Evolutionary conservation across 1,140 invertebrate species (phyloP), one percentile per base, ranked within the genome.

Genomic region (Homarus americanus): DNA sequence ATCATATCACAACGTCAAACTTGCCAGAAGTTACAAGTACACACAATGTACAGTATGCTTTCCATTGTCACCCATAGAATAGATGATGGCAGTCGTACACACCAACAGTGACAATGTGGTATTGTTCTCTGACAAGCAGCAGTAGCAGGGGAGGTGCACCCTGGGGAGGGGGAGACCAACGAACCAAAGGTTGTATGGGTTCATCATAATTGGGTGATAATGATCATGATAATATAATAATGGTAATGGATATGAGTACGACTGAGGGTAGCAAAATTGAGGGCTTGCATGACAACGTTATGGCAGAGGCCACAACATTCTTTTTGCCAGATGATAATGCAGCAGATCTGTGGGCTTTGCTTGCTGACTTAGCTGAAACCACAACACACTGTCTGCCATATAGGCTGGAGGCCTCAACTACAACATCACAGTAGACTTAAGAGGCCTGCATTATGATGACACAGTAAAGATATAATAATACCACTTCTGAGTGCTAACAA

Each of bases 1-100:
- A 69, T 88, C 58, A 88, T 88, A 88, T 88, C 86, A 88, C 86
- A 88, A 88, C 76, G 78, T 80, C 75, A 41, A 78, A 66, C 76
- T 88, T 84, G 82, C 82, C 82, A 66, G 82, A 84, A 84, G 66
- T 38, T 80, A 88, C 86, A 80, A 72, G 58, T 82, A 88, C 86
- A 88, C 86, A 88, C 44, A 32, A 79, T 88, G 76, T 34, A 66
- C 28, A 83, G 82, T 72, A 58, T 66, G 63, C 38, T 41, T 72
- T 69, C 63, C n/a, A 32, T 69, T 24, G 24, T 79, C 40, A 44
- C 41, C 20, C 32, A 28, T 28, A 44, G 40, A 32, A 76, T 40
- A 40, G 49, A 40, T 79, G 76, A 79, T 20, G 28, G 40, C 20
- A 49, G 32, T 75, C n/a, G 38, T 75, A 24, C 17, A 79, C 40